A percentile compares a stretch with the other conserved stretches of the same genome.
Evolutionary conservation across 2,113 vertebrate genomes (phyloP).

Genomic region (Bos javanicus): DNA sequence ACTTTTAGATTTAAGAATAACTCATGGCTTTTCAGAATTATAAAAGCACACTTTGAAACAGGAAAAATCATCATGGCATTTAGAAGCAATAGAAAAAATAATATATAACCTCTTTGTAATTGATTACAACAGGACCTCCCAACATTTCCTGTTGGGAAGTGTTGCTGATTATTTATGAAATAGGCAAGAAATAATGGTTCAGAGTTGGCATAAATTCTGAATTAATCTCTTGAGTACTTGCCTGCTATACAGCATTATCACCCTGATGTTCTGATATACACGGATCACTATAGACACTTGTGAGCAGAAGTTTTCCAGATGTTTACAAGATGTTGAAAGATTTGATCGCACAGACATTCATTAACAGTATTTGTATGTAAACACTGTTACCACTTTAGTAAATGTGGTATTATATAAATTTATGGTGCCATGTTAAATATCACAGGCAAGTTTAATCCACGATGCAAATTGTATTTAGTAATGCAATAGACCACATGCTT

Average conservation of each 20-base stretch:
- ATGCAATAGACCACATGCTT: background rate
- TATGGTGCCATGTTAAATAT: background rate
- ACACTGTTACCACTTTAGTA: background rate
- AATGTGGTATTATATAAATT: background rate
- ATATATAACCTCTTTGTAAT: constrained; percentile 28
- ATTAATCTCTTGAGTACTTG: background rate
- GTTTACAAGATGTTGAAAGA: background rate
- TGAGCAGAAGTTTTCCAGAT: background rate
- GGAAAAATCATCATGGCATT: constrained; percentile 40
- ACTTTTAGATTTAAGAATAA: constrained; percentile 51
- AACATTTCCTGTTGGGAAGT: background rate
- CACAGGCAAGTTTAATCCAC: background rate
- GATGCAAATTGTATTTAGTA: background rate
- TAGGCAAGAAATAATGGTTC: background rate
- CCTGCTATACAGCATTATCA: background rate
- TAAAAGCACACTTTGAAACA: background rate
- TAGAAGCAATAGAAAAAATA: constrained; percentile 29
- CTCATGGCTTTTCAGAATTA: constrained; percentile 53
- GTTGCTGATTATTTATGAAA: constrained; percentile 16
- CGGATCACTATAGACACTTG: background rate
- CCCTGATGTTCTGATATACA: background rate
- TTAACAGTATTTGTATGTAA: background rate
- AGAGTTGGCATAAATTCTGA: background rate
- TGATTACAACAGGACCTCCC: background rate
- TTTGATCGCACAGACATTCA: background rate